Evolutionary conservation across 2,797 vertebrate species (phyloP).

Genomic region (Morus bassanus): DNA sequence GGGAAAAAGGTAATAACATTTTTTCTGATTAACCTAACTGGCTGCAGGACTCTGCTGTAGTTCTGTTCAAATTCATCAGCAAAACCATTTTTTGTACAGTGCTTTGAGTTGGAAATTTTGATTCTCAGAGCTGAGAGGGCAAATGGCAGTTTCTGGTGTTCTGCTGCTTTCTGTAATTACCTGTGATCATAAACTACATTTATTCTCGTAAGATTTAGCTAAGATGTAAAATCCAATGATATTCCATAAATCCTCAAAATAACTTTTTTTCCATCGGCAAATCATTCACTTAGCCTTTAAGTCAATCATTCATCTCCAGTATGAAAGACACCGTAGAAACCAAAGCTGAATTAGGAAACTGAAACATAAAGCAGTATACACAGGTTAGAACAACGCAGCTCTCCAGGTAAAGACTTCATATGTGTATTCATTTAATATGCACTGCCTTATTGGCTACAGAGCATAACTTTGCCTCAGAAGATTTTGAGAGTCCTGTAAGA

Average conservation of each 20-base stretch:
- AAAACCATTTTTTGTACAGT: conserved; percentile 49
- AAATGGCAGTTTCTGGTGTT: conserved; percentile 40
- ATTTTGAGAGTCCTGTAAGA: neutral
- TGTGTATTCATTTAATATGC: neutral
- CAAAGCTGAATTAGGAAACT: neutral
- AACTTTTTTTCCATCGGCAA: neutral
- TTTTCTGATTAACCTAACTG: conserved; percentile 68
- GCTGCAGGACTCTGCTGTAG: conserved; percentile 57
- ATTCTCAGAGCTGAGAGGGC: conserved; percentile 22
- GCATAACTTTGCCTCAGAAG: neutral
- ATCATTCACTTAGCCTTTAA: neutral
- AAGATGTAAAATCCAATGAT: conserved; percentile 12
- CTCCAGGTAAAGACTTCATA: neutral
- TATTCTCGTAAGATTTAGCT: conserved; percentile 7
- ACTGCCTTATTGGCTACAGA: neutral
- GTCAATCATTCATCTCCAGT: neutral
- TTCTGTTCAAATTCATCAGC: conserved; percentile 62
- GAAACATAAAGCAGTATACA: neutral
- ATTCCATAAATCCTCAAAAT: conserved; percentile 15
- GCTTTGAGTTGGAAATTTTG: conserved; percentile 43
- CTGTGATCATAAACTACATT: conserved; percentile 28
- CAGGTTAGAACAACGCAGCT: neutral
- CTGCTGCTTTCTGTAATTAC: conserved; percentile 50
- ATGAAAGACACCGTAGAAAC: neutral
- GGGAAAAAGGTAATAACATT: conserved; percentile 68